Base-by-base conservation (phyloP, 2,797 vertebrate genomes). In the Adrianichthys oophorus region DNA sequence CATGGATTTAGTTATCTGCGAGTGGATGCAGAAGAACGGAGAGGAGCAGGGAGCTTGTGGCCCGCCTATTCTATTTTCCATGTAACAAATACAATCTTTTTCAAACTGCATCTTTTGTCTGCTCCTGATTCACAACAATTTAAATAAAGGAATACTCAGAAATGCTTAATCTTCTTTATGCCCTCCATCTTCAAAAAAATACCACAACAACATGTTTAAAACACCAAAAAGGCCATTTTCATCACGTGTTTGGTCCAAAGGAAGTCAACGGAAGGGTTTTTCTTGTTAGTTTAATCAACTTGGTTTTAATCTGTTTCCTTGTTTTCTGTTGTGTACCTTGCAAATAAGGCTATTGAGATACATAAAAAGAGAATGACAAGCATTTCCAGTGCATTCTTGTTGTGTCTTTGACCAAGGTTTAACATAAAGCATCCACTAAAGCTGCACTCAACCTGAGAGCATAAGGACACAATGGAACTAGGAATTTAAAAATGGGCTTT, bases 221-320 rank as follows among this genome's bases (percentile, higher is more conserved):
- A 6, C 26, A 29, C 26, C 5, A 29, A 29, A 29, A 29, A 1
- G 5, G 7, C 26, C 5, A 29, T 29, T 29, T 29, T 29, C 26
- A 29, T 6, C 7, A 29, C 26, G 6, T 7, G 7, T 7, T 85
- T 80, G 56, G 62, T 61, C 52, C 0, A 46, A 58, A 32, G 62
- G 59, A 69, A 58, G 47, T 17, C 52, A 66, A 62, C 59, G 53
- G 42, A 16, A 21, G 26, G 51, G 41, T 41, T 48, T 29, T 6
- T 1, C 42, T 40, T 37, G 65, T 71, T 53, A 56, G 65, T 23
- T 43, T 83, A 78, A 74, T 19, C 13, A 15, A 49, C 29, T 29
- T 12, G 4, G 42, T 50, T 17, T 16, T 32, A 63, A 18, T 26
- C 48, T 54, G 66, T 64, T 70, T 66, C 48, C 62, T 59, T 52